Percentiles rank a stretch among this genome's conserved stretches.
Evolutionary conservation across 2,888 invertebrate species (phyloP).

Genomic region (Drosophila lutescens): DNA sequence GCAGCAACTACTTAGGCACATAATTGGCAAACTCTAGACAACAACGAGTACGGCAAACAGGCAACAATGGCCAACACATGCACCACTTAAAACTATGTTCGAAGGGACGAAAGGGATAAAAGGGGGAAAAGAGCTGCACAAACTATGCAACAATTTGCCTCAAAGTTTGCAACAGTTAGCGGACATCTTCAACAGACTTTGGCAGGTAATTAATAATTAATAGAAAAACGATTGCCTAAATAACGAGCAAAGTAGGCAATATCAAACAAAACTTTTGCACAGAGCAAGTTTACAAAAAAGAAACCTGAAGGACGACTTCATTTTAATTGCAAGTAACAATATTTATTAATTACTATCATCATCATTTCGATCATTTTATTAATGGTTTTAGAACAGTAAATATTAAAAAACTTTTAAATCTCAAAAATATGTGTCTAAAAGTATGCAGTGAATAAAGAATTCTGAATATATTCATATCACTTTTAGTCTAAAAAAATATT

Average conservation of each 20-base stretch:
- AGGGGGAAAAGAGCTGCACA: conserved; percentile 4
- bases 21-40: conserved; percentile 38
- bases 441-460: no score
- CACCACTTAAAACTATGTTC: conserved; percentile 47
- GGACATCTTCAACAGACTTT: conserved; percentile 32
- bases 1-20: conserved; percentile 25
- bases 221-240: conserved; percentile 18
- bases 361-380: no score
- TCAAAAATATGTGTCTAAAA: no score
- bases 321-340: no score
- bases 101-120: not conserved
- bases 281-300: not conserved
- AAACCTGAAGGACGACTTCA: not conserved
- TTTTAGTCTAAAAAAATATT: no score
- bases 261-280: not conserved
- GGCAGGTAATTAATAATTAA: conserved; percentile 25
- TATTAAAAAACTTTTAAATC: no score
- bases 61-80: conserved; percentile 27
- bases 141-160: conserved; percentile 48
- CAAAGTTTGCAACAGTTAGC: conserved; percentile 43
- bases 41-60: conserved; percentile 25
- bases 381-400: no score
- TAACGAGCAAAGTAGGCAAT: conserved; percentile 8
- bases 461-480: no score
- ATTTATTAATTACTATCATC: no score